Evolutionary conservation across 2,888 invertebrate genomes (phyloP), one percentile per base, ranked within the genome.

Genomic region (Cheilosia vulpina): DNA sequence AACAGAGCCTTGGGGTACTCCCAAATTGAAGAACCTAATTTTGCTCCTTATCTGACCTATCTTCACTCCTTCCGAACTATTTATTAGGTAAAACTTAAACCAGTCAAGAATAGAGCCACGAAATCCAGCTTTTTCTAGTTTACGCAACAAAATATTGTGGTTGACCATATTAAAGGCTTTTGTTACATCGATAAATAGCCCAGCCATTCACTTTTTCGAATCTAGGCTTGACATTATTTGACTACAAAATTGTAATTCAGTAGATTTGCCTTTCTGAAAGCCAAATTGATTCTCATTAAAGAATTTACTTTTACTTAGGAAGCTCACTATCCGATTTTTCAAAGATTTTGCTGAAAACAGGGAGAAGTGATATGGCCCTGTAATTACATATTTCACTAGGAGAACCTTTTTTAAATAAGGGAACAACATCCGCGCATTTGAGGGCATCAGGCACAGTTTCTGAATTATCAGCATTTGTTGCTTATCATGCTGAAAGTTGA

Each of bases 341-440:
- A 71, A 60, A 60, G 4, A 21, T 11, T 17, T 55, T 68, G 19
- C 50, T 38, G 9, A 27, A 27, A 2, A 21, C 50, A 19, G 50
- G 50, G 24, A 50, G 3, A 2, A 38, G 31, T 17, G 50, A 50
- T 13, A 57, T 57, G 17, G 34, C 9, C 19, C 58, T 21, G 6
- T 58, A 57, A 19, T 57, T 57, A 38, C 57, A 17, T 9, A 38
- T 7, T 9, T 57, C 57, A 13, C 11, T 17, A 45, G 45, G 34
- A 55, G 66, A 66, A 38, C 41, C 41, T 53, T 66, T 21, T 21
- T 21, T 21, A 21, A 21, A 21, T 21, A 21, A 21, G 21, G 21
- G 21, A 4, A 68, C 24, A 11, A 68, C 55, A 68, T 53, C 66
- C n/a, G 53, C 53, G 53, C 66, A 38, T 15, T 38, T 68, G 1